Conservation (phyloP, 2,113 vertebrate species). For the Aix galericulata region DNA sequence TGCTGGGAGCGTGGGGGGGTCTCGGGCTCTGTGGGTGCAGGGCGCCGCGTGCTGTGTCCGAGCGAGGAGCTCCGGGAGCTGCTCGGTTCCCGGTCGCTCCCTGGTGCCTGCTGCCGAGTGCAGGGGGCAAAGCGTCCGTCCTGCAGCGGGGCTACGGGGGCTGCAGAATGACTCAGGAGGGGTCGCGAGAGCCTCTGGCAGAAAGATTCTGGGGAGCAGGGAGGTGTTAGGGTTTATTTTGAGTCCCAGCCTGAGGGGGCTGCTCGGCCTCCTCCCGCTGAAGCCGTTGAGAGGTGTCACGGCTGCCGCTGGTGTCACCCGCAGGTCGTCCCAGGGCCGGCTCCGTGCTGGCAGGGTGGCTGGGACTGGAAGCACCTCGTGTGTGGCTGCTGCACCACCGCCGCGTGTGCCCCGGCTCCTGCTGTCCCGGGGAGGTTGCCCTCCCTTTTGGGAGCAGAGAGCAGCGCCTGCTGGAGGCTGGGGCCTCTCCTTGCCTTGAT, state of each 20-base stretch:
- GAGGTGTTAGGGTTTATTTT: not conserved
- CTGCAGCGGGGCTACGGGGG: fast-evolving
- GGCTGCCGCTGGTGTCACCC: not conserved
- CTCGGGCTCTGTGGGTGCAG: not conserved
- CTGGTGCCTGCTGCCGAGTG: fast-evolving
- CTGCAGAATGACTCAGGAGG: not conserved
- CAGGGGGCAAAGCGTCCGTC: not conserved
- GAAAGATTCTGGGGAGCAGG: not conserved
- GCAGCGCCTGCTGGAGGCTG: not conserved
- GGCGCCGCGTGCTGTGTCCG: fast-evolving
- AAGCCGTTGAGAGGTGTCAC: not conserved
- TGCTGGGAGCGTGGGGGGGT: fast-evolving
- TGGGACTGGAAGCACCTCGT: not conserved
- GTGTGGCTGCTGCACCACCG: fast-evolving
- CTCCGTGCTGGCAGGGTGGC: not conserved
- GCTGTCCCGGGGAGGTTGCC: not conserved
- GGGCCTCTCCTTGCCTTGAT: not conserved
- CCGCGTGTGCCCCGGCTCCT: not conserved
- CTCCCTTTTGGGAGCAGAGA: not conserved
- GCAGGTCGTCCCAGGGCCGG: fast-evolving
- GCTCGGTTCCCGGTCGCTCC: fast-evolving
- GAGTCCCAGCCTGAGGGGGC: not conserved
- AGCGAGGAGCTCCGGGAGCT: not conserved
- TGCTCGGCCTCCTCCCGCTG: not conserved
- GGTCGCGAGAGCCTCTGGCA: not conserved